Evolutionary conservation across 2,888 invertebrate genomes (phyloP), one percentile per base, ranked within the genome.

Genomic region (Tachystola acroxantha): DNA sequence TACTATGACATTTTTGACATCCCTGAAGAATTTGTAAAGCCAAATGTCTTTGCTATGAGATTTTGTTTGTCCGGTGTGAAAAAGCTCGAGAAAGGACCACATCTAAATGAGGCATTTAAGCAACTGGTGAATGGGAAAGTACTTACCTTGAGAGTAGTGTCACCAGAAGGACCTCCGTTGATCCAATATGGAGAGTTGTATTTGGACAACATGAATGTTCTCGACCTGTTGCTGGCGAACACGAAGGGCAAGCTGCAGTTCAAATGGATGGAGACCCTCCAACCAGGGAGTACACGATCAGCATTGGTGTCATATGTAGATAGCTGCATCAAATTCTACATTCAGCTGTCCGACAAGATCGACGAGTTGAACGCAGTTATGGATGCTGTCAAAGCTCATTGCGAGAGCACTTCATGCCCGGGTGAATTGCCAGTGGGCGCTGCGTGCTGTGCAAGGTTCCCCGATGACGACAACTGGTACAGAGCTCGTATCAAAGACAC

Each of bases 401-500:
- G 92, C 57, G 81, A 87, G 49, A 82, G 64, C 35, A 88, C 88
- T 34, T 58, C 67, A 0, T 63, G 79, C 1, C 79, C 85, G 32
- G 66, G 78, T 2, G 70, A 89, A 22, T 53, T 93, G 3, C 82
- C 88, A 1, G 65, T 88, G 3, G 92, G 92, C 0, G 79, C 90
- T 5, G 91, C 93, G 0, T 94, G 94, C 57, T 92, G 93, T 48
- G 97, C 97, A 0, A 90, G 93, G 40, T 98, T 94, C 64, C 90
- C 91, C 31, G 89, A 82, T 32, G 96, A 96, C 72, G 89, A 89
- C 19, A 92, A 93, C 60, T 99, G 98, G 97, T 98, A 98, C 71
- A 88, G 99, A 48, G 98, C 96, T 0, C 89, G 91, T 62, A 90
- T 98, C 6, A 86, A 91, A 43, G 89, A 90, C 26, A 76, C 91